These are phyloP conservation scores for Semnornis frantzii DNA, from an alignment of 2,113 vertebrate genomes.

Conservation along the genomic window DNA sequence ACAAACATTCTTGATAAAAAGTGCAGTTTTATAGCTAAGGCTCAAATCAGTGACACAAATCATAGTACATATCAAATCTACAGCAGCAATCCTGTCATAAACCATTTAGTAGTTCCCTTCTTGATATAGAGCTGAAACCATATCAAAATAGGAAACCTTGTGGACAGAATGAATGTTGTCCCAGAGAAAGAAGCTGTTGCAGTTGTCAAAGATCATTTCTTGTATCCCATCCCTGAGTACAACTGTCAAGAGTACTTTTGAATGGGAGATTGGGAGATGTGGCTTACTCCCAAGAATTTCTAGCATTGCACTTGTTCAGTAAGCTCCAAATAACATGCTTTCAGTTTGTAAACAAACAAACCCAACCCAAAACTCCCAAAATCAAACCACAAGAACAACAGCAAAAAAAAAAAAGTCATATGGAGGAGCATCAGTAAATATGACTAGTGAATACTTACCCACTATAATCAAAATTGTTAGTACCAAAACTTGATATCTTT, in stretches of 20 bases:
- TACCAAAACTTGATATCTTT: background rate
- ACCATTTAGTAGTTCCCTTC: slow-evolving; percentile 27
- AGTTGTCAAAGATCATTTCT: background rate
- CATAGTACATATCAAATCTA: slow-evolving; percentile 57
- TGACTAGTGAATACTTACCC: background rate
- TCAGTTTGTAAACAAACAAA: background rate
- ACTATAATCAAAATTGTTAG: background rate
- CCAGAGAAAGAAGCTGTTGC: slow-evolving; percentile 2
- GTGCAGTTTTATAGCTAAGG: slow-evolving; percentile 61
- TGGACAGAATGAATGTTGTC: slow-evolving; percentile 8
- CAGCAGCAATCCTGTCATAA: slow-evolving; percentile 63
- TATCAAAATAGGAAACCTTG: background rate
- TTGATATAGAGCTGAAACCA: background rate
- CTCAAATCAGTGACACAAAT: slow-evolving; percentile 75
- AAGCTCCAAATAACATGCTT: background rate
- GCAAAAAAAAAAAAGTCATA: background rate
- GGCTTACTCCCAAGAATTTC: background rate
- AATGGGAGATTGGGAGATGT: background rate
- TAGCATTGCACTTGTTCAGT: background rate
- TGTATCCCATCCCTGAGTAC: background rate
- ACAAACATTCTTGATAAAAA: slow-evolving; percentile 75
- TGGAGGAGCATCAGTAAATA: background rate
- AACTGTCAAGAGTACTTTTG: background rate
- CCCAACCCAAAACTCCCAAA: no score
- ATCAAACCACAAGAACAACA: no score